Evolutionary conservation across 1,140 invertebrate genomes (phyloP).

Genomic region (Heterodera schachtii): DNA sequence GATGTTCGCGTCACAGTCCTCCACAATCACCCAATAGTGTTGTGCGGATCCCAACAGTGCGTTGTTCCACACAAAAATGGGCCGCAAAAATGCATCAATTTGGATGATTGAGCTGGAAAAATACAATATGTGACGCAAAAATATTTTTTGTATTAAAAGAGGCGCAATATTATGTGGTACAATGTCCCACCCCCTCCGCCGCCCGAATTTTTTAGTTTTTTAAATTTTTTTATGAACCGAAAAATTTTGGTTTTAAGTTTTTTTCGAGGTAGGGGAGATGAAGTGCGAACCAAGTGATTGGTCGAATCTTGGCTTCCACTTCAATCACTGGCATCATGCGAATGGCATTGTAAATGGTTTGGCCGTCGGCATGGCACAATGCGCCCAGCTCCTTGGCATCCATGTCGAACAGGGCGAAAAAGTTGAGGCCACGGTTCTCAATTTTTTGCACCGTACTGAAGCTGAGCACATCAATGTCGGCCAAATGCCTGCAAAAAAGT

Average conservation of each 20-base stretch:
- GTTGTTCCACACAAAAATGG: slow-evolving; percentile 88
- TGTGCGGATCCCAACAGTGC: slow-evolving; percentile 81
- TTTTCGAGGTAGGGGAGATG: too few relatives aligned
- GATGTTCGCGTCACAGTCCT: slow-evolving; percentile 86
- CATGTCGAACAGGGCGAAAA: slow-evolving; percentile 41
- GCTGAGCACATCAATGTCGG: slow-evolving; percentile 43
- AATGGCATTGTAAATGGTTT: slow-evolving; percentile 80
- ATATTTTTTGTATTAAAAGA: neutral
- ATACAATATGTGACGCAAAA: neutral
- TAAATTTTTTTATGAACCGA: too few relatives aligned
- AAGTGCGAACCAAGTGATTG: slow-evolving; percentile 78
- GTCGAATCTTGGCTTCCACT: slow-evolving; percentile 83
- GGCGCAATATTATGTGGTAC: too few relatives aligned
- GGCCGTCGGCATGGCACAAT: slow-evolving; percentile 78
- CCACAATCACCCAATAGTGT: slow-evolving; percentile 96
- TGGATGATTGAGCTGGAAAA: slow-evolving; percentile 76
- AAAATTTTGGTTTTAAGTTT: too few relatives aligned
- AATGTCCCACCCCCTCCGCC: too few relatives aligned
- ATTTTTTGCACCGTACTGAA: slow-evolving; percentile 42
- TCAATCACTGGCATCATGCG: slow-evolving; percentile 81
- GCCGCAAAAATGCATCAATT: slow-evolving; percentile 79
- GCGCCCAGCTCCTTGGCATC: slow-evolving; percentile 72
- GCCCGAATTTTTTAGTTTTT: too few relatives aligned
- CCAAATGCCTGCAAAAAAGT: slow-evolving; percentile 47
- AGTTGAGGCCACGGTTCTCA: slow-evolving; percentile 35